phyloP scores from a whole-genome alignment of 2,888 invertebrate species.

The Tryphoninae sp. region DNA sequence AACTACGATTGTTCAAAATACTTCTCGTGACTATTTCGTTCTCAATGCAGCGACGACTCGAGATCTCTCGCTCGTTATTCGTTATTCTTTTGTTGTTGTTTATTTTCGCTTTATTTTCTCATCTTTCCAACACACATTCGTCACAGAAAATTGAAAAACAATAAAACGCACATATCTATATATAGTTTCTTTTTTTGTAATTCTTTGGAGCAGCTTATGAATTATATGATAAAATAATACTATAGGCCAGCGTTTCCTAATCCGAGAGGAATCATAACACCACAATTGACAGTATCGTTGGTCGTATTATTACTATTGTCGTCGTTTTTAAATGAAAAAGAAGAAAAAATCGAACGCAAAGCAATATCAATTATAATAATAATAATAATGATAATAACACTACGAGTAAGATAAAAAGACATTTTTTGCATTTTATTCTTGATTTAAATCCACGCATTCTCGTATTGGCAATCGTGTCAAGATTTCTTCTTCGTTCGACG shows the following conservation, averaged over 20 bases:
- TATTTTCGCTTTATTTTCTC: background rate
- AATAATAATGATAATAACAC: background rate
- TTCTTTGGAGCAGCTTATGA: conserved; percentile 53
- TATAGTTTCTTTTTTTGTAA: conserved; percentile 15
- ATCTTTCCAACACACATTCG: conserved; percentile 27
- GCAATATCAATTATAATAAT: no score
- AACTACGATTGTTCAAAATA: conserved; percentile 47
- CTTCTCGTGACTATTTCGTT: conserved; percentile 23
- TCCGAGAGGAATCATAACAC: conserved; percentile 59
- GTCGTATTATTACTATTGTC: conserved; percentile 57
- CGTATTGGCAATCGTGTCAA: background rate
- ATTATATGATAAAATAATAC: conserved; percentile 55
- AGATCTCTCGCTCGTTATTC: background rate
- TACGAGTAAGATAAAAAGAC: background rate
- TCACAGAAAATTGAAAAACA: conserved; percentile 19
- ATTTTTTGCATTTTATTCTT: background rate
- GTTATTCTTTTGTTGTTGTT: no score
- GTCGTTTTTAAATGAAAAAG: conserved; percentile 31
- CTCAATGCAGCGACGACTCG: conserved; percentile 4
- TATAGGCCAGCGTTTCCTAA: conserved; percentile 60
- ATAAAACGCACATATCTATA: conserved; percentile 12
- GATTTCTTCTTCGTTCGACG: background rate
- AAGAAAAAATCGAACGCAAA: background rate
- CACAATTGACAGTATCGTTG: conserved; percentile 61
- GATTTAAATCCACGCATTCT: background rate